A percentile compares a stretch with the other conserved stretches of the same genome.
Conservation (phyloP, 2,113 vertebrate species). For the Hyperopisus bebe region DNA sequence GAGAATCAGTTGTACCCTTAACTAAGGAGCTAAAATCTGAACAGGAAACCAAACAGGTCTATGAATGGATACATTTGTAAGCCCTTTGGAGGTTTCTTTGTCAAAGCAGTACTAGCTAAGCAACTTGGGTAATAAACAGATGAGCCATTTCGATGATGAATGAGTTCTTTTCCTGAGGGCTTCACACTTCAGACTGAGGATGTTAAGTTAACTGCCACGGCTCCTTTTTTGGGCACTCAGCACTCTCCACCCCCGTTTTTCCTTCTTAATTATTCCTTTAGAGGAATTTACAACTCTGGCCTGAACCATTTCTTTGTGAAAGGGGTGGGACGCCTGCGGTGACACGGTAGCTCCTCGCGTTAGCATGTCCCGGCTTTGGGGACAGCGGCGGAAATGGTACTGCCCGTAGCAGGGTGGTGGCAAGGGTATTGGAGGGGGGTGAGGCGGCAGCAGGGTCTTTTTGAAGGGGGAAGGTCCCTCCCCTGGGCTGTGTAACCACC, state of each 20-base stretch:
- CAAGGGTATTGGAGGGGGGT: slow-evolving; percentile 32
- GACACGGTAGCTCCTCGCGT: slow-evolving; percentile 32
- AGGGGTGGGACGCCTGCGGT: slow-evolving; percentile 24
- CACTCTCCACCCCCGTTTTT: slow-evolving; percentile 45
- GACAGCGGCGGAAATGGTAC: slow-evolving; percentile 48
- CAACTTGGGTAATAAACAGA: background rate
- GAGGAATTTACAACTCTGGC: slow-evolving; percentile 58
- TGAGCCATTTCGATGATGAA: background rate
- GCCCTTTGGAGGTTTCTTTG: background rate
- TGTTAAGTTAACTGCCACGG: slow-evolving; percentile 47
- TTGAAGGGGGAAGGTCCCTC: slow-evolving; percentile 54
- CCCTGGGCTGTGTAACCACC: slow-evolving; percentile 53
- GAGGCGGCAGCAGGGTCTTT: background rate
- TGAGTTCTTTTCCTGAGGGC: slow-evolving; percentile 21
- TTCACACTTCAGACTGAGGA: slow-evolving; percentile 33
- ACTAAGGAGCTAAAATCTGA: background rate
- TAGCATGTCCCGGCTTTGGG: slow-evolving; percentile 45
- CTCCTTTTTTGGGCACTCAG: slow-evolving; percentile 46
- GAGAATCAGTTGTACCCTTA: background rate
- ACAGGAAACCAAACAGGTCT: background rate
- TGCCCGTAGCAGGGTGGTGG: slow-evolving; percentile 44
- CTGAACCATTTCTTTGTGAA: slow-evolving; percentile 28
- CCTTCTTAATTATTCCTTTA: slow-evolving; percentile 53
- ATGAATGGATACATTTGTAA: background rate
- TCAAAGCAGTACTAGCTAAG: background rate